A percentile compares a stretch with the other conserved stretches of the same genome.
Conservation (phyloP, 2,113 vertebrate genomes). For the Haemorhous mexicanus region DNA sequence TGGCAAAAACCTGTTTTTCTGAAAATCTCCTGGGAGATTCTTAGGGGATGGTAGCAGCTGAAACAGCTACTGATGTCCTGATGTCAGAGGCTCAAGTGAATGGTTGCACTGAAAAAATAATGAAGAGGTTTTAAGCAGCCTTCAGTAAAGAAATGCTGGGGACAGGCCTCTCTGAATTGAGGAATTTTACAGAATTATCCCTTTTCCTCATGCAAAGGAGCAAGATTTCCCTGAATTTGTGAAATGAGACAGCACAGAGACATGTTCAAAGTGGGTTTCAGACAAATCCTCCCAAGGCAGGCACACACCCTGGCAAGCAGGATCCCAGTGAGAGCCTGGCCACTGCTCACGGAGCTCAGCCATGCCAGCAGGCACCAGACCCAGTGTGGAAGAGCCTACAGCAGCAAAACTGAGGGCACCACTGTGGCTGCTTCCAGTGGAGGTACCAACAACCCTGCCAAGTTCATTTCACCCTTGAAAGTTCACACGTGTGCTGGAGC, state of each 20-base stretch:
- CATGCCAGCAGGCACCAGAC: background rate
- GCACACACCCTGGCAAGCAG: background rate
- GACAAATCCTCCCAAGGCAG: background rate
- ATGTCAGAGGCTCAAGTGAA: background rate
- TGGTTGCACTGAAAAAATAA: background rate
- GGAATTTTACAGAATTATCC: background rate
- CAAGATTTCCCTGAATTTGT: background rate
- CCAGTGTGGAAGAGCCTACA: rapidly evolving
- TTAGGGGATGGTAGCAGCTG: background rate
- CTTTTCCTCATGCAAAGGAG: background rate
- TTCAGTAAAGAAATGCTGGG: background rate
- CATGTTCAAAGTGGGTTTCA: background rate
- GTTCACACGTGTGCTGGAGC: background rate
- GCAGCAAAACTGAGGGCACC: background rate
- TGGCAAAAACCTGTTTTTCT: background rate
- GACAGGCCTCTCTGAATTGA: background rate
- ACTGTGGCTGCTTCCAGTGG: background rate
- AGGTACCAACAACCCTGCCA: background rate
- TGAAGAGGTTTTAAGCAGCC: background rate
- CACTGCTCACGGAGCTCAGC: background rate
- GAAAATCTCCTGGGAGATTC: background rate
- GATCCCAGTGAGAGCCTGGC: background rate
- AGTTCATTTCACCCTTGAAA: too few species aligned
- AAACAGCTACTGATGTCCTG: background rate
- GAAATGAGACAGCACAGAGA: background rate